Percentiles rank a stretch among this genome's conserved stretches.
phyloP scores from a whole-genome alignment of 2,797 vertebrate species.

The Pampus argenteus region DNA sequence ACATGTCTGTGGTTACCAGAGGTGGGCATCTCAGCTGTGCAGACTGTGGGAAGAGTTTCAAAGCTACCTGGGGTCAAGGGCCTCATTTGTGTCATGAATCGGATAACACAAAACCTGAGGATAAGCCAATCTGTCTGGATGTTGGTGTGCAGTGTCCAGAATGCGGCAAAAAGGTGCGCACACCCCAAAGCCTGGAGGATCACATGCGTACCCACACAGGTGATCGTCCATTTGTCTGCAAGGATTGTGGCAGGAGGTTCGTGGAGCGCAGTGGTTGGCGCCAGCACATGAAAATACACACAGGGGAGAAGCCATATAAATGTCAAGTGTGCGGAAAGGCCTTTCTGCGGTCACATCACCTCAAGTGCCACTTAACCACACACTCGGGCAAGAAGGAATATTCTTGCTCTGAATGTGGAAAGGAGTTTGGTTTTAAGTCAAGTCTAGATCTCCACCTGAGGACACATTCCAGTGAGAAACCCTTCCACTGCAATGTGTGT shows the following conservation, averaged over 20 bases:
- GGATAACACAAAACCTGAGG: conserved; percentile 56
- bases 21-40: conserved; percentile 81
- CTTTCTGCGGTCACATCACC: conserved; percentile 81
- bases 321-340: conserved; percentile 84
- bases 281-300: conserved; percentile 84
- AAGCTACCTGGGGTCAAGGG: conserved; percentile 83
- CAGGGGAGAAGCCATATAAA: conserved; percentile 80
- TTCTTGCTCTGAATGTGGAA: conserved; percentile 80
- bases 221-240: conserved; percentile 81
- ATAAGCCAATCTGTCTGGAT: conserved; percentile 78
- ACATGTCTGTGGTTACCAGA: conserved; percentile 75
- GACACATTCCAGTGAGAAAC: conserved; percentile 83
- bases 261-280: conserved; percentile 80
- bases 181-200: conserved; percentile 80
- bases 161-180: conserved; percentile 82
- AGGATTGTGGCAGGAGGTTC: conserved; percentile 83
- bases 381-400: conserved; percentile 84
- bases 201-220: conserved; percentile 87
- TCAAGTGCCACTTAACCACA: conserved; percentile 82
- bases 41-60: conserved; percentile 81
- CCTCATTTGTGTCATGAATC: conserved; percentile 81
- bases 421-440: conserved; percentile 84
- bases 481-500: conserved; percentile 80
- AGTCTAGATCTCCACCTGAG: conserved; percentile 81
- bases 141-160: conserved; percentile 78